Base-by-base conservation (phyloP, 2,888 invertebrate species). In the Pheosia gnoma region DNA sequence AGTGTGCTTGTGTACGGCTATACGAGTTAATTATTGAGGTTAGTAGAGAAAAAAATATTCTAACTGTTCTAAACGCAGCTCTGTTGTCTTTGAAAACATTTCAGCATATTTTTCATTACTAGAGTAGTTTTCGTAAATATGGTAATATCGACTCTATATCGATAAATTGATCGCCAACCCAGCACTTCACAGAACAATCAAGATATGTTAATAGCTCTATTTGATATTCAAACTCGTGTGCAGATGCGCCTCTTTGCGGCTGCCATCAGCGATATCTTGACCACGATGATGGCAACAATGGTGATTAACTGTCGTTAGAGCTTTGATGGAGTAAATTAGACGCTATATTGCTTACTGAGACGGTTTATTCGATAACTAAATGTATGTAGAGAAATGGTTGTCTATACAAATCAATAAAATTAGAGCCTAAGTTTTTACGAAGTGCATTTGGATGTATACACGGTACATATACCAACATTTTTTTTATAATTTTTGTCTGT, bases 131-230 rank as follows among this genome's bases (percentile, higher is more conserved):
- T 4, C 4, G 4, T 9, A 43, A 10, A 36, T 0, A 36, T 52
- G 52, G 25, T 37, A 37, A 54, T 9, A 73, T 63, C 80, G 80
- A 13, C 84, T 82, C 81, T 78, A 61, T 82, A 72, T 58, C 73
- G 67, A 78, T 85, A 75, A 72, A 77, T 77, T 79, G 75, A 77
- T 80, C 70, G 60, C 70, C 62, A 74, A 68, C 69, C 67, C 72
- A 78, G 67, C 74, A 77, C 77, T 82, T 79, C 75, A 71, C 71
- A 73, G 71, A 71, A 81, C 77, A 85, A 88, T 88, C 86, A 84
- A 87, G 87, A 87, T 88, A 87, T 87, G 87, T 78, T 87, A 87
- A 88, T 87, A 76, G 70, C 68, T 74, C 80, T 82, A 83, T 85
- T 87, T 87, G 86, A 84, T 86, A 86, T 86, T 83, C 84, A 84